These are phyloP conservation scores for Acanthosoma haemorrhoidale DNA, from an alignment of 2,888 invertebrate genomes.

Conservation along the genomic window DNA sequence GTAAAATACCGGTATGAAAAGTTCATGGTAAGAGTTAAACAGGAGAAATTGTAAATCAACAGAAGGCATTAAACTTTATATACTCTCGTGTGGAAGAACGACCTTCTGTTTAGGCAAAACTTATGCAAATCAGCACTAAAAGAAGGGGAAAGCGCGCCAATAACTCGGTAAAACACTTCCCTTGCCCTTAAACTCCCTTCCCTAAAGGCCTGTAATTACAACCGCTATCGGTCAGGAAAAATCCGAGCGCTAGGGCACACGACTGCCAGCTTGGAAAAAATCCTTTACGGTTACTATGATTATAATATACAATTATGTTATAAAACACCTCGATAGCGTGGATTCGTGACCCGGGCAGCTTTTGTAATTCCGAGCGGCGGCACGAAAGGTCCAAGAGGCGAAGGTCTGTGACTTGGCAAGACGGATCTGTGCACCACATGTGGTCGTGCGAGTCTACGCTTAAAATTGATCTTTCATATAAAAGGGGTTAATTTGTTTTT, in stretches of 20 bases:
- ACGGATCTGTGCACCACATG: background rate
- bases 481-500: no score
- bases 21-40: no score
- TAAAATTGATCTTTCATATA: no score
- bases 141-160: background rate
- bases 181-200: background rate
- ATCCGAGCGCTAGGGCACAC: no score
- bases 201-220: constrained; percentile 1
- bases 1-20: no score
- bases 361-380: background rate
- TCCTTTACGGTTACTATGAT: background rate
- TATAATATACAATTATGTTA: constrained; percentile 12
- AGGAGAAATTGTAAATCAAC: no score
- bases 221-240: background rate
- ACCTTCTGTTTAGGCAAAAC: background rate
- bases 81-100: no score
- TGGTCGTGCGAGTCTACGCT: no score
- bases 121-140: background rate
- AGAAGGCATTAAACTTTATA: no score
- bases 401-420: constrained; percentile 4
- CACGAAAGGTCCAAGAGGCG: background rate
- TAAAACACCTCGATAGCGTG: constrained; percentile 9
- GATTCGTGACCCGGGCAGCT: background rate
- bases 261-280: background rate
- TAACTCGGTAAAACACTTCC: background rate